Evolutionary conservation across 2,797 vertebrate genomes (phyloP).

Genomic region (Fratercula arctica): DNA sequence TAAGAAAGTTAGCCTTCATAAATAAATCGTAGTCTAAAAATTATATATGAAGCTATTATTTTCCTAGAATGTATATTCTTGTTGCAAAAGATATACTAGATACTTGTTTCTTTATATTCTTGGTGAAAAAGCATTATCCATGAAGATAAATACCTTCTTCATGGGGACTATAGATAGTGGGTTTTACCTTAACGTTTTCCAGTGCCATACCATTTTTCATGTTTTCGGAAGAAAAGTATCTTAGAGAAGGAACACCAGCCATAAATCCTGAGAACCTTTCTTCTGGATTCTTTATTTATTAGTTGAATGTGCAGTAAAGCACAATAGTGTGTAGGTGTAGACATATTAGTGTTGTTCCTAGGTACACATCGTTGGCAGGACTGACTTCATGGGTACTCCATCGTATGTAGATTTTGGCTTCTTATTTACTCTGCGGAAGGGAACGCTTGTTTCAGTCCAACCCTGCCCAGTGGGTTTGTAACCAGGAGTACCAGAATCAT

Average conservation of each 20-base stretch:
- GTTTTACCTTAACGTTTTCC: not conserved
- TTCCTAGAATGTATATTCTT: not conserved
- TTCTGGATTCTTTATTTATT: not conserved
- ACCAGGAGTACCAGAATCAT: not conserved
- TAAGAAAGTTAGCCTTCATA: not conserved
- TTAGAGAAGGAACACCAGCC: not conserved
- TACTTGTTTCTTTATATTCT: not conserved
- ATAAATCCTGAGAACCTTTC: conserved; percentile 3
- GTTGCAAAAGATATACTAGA: not conserved
- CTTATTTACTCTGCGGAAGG: not conserved
- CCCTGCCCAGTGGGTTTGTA: not conserved
- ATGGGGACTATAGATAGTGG: not conserved
- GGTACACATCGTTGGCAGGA: not conserved
- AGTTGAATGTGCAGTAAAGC: not conserved
- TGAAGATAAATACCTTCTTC: conserved; percentile 32
- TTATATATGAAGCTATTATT: not conserved
- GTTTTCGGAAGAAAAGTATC: not conserved
- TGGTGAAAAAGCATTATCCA: not conserved
- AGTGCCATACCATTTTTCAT: not conserved
- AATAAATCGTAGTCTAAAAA: not conserved
- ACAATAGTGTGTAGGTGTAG: not conserved
- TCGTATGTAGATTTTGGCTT: not conserved
- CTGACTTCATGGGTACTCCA: not conserved
- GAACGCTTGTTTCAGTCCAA: not conserved
- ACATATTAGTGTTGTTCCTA: not conserved